Percentiles rank a stretch among this genome's conserved stretches.
These are phyloP conservation scores for Cancer borealis DNA, from an alignment of 2,888 invertebrate species.

Conservation along the genomic window DNA sequence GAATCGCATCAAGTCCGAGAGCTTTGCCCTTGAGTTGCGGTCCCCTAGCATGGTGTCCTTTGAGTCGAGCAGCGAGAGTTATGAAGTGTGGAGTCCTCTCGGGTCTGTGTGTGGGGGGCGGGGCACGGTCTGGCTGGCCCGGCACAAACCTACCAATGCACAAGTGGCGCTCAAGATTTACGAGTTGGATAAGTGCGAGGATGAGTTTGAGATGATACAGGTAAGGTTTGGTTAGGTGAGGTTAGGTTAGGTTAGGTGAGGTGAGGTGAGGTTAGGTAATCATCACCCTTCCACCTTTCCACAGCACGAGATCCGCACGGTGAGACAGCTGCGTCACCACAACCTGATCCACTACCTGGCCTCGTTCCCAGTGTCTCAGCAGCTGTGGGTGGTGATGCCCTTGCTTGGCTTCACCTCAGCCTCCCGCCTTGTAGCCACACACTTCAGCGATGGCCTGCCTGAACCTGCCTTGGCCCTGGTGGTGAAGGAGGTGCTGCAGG, in stretches of 20 bases:
- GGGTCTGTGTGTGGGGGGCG: constrained; percentile 83
- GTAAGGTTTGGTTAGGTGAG: constrained; percentile 61
- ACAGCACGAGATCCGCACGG: constrained; percentile 89
- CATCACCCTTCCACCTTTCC: too few species aligned
- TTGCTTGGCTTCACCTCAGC: constrained; percentile 92
- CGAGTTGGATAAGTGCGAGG: constrained; percentile 86
- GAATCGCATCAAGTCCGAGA: constrained; percentile 68
- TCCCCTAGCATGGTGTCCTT: constrained; percentile 69
- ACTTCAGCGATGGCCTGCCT: constrained; percentile 89
- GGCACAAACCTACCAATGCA: constrained; percentile 85
- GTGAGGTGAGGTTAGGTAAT: too few species aligned
- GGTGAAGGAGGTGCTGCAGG: constrained; percentile 88
- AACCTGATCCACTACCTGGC: constrained; percentile 88
- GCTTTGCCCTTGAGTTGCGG: constrained; percentile 65
- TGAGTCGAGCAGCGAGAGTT: constrained; percentile 59
- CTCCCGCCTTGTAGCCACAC: constrained; percentile 87
- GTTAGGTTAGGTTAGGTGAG: too few species aligned
- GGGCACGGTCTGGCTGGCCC: constrained; percentile 87
- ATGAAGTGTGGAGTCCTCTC: constrained; percentile 72
- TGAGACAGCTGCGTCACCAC: constrained; percentile 88
- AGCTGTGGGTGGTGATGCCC: constrained; percentile 90
- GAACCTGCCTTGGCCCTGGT: constrained; percentile 90
- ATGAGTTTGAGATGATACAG: constrained; percentile 83
- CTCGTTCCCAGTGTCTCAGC: constrained; percentile 88
- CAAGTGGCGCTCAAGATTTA: constrained; percentile 88